A percentile compares a stretch with the other conserved stretches of the same genome.
Evolutionary conservation across 2,113 vertebrate genomes (phyloP).

Genomic region (Dipodomys stephensi): DNA sequence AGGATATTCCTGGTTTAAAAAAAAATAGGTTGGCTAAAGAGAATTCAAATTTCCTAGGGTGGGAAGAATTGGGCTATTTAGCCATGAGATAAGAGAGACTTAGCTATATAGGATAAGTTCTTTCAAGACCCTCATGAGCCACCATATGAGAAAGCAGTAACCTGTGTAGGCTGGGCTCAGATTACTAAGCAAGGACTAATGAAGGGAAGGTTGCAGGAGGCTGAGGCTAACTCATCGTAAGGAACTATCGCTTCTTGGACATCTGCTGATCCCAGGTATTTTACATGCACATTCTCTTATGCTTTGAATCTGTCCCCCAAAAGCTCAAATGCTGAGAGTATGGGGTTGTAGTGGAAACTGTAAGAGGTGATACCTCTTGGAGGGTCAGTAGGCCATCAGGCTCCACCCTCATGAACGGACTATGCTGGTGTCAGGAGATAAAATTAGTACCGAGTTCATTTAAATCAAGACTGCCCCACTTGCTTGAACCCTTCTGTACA

Average conservation of each 20-base stretch:
- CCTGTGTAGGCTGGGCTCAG: not conserved
- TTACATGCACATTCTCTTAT: not conserved
- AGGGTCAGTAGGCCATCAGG: not conserved
- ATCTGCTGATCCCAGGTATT: not conserved
- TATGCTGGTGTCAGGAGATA: not conserved
- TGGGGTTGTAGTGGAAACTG: not conserved
- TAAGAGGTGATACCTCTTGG: not conserved
- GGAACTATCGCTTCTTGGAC: slow-evolving; percentile 25
- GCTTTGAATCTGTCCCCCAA: not conserved
- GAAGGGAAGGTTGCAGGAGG: slow-evolving; percentile 15
- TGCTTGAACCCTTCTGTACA: too few species aligned
- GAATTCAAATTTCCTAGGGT: not conserved
- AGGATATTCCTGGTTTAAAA: not conserved
- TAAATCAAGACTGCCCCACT: not conserved
- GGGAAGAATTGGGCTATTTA: slow-evolving; percentile 15
- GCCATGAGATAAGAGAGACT: not conserved
- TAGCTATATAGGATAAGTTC: not conserved
- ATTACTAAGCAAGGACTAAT: slow-evolving; percentile 13
- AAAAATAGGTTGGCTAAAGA: not conserved
- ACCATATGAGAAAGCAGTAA: not conserved
- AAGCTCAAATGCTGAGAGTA: not conserved
- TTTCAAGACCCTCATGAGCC: not conserved
- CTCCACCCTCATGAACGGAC: not conserved
- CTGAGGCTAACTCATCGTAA: slow-evolving; percentile 23
- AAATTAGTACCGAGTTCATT: not conserved